These are phyloP conservation scores for Adelphocoris suturalis DNA, from an alignment of 2,888 invertebrate species.

Conservation along the genomic window DNA sequence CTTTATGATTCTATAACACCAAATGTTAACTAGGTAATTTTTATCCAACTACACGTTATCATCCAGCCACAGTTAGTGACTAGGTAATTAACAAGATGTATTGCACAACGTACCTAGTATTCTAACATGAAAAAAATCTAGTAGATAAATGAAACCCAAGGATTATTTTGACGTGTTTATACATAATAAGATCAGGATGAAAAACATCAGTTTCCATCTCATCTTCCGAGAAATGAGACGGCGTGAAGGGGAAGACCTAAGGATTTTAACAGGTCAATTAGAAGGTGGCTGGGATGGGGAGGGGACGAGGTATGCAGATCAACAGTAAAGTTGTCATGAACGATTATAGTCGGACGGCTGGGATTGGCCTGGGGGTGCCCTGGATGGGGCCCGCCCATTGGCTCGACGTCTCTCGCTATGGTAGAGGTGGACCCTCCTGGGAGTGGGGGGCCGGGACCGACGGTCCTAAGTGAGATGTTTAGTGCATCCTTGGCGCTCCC, in stretches of 20 bases:
- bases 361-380: slow-evolving; percentile 69
- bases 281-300: slow-evolving; percentile 22
- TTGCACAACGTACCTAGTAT: too few relatives aligned
- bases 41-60: too few relatives aligned
- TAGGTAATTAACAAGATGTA: too few relatives aligned
- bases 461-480: slow-evolving; percentile 65
- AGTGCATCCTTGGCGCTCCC: slow-evolving; percentile 65
- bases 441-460: slow-evolving; percentile 58
- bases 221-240: slow-evolving; percentile 1
- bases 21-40: too few relatives aligned
- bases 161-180: slow-evolving; percentile 2
- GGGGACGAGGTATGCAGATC: slow-evolving; percentile 71
- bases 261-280: slow-evolving; percentile 64
- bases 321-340: slow-evolving; percentile 74
- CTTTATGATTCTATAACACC: too few relatives aligned
- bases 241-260: slow-evolving; percentile 6
- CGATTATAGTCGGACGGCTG: slow-evolving; percentile 68
- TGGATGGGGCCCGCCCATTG: slow-evolving; percentile 55
- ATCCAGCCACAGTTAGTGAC: too few relatives aligned
- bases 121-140: too few relatives aligned
- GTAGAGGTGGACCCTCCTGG: slow-evolving; percentile 22
- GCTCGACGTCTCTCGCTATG: slow-evolving; percentile 10
- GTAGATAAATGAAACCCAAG: too few relatives aligned
- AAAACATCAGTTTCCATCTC: slow-evolving; percentile 26
- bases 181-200: neutral